Conservation (phyloP, 2,797 vertebrate species). For the Pseudochromis fuscus region DNA sequence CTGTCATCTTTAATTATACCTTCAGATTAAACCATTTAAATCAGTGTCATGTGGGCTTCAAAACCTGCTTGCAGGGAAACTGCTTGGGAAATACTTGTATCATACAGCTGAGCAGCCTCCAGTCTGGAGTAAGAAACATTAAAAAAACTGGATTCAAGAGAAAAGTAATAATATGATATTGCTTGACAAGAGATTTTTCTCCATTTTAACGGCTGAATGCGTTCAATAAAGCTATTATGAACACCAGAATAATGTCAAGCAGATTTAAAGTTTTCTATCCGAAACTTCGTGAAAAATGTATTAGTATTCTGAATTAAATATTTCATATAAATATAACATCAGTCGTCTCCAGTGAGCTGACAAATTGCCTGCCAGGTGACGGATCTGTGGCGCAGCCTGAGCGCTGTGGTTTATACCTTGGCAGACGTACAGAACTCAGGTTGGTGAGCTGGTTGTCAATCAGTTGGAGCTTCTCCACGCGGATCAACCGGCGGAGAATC, state of each 20-base stretch:
- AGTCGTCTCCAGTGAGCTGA: background rate
- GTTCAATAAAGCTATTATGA: slow-evolving; percentile 5
- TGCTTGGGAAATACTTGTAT: slow-evolving; percentile 2
- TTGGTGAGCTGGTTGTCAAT: slow-evolving; percentile 91
- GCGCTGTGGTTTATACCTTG: slow-evolving; percentile 86
- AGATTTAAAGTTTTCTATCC: background rate
- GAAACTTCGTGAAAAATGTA: background rate
- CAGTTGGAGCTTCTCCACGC: slow-evolving; percentile 93
- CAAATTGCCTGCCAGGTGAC: background rate
- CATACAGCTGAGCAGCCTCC: background rate
- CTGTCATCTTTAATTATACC: slow-evolving; percentile 12
- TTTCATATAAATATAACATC: background rate
- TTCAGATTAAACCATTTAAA: slow-evolving; percentile 10
- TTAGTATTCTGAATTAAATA: slow-evolving; percentile 4
- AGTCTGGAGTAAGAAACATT: background rate
- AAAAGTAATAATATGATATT: background rate
- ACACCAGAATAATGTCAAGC: background rate
- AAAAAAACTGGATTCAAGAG: no score
- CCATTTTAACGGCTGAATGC: slow-evolving; percentile 7
- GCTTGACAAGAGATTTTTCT: slow-evolving; percentile 8
- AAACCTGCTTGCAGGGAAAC: background rate
- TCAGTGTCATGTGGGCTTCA: background rate
- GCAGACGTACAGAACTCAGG: slow-evolving; percentile 92
- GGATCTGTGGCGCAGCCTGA: slow-evolving; percentile 19
- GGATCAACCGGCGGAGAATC: slow-evolving; percentile 91